phyloP scores from a whole-genome alignment of 2,888 invertebrate genomes.

The Latrodectus elegans region DNA sequence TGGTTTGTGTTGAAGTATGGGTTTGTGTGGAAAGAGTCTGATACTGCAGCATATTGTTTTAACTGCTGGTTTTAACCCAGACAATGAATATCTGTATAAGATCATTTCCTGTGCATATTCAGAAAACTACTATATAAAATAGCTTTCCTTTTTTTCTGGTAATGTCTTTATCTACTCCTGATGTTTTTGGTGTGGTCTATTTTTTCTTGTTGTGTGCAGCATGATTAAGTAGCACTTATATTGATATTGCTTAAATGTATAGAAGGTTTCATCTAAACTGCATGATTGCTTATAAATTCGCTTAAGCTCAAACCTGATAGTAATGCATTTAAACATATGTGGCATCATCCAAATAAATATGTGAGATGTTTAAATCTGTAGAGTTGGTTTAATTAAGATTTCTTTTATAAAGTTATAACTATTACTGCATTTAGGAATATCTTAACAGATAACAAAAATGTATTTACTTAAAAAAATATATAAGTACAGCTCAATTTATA shows the following conservation, averaged over 20 bases:
- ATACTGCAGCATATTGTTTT: slow-evolving; percentile 40
- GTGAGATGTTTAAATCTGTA: not conserved
- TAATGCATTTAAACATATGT: slow-evolving; percentile 43
- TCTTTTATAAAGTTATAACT: no score
- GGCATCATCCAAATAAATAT: slow-evolving; percentile 63
- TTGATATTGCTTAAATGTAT: slow-evolving; percentile 3
- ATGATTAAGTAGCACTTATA: slow-evolving; percentile 32
- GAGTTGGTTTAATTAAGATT: no score
- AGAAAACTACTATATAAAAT: not conserved
- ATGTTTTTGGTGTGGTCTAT: slow-evolving; percentile 67
- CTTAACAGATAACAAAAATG: no score
- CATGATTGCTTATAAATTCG: slow-evolving; percentile 23
- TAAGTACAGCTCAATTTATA: no score
- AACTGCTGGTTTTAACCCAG: slow-evolving; percentile 30
- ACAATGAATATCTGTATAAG: not conserved
- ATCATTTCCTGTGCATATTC: not conserved
- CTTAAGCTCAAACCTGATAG: not conserved
- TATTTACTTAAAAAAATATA: no score
- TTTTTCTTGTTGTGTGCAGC: slow-evolving; percentile 27
- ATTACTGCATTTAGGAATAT: no score
- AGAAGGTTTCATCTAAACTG: slow-evolving; percentile 1
- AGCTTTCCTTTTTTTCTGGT: slow-evolving; percentile 30
- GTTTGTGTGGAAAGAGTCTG: not conserved
- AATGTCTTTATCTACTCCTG: slow-evolving; percentile 32
- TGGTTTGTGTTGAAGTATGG: not conserved